Conservation (phyloP, 2,113 vertebrate species). For the Amphilophus citrinellus region DNA sequence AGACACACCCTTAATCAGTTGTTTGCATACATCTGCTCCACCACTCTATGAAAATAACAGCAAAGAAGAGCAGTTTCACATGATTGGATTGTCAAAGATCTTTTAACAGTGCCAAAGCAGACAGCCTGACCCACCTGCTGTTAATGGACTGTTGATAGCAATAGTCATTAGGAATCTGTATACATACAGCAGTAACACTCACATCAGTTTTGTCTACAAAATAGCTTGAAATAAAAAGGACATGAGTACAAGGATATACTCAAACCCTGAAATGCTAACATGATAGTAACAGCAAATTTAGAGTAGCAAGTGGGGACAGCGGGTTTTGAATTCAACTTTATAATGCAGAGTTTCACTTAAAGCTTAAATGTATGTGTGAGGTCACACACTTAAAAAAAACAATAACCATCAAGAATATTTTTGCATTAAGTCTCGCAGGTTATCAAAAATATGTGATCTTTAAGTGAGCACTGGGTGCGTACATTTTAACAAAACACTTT, state of each 20-base stretch:
- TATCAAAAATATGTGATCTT: too few relatives aligned
- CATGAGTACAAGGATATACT: background rate
- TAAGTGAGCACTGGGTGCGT: too few relatives aligned
- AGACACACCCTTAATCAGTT: conserved; percentile 45
- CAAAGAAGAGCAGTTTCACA: conserved; percentile 27
- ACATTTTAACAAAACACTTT: too few relatives aligned
- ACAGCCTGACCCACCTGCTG: background rate
- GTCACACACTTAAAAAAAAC: too few relatives aligned
- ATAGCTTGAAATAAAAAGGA: background rate
- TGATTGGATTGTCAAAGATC: background rate
- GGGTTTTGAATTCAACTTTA: background rate
- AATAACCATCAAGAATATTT: too few relatives aligned
- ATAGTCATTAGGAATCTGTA: background rate
- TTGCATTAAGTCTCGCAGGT: too few relatives aligned
- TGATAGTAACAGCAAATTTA: background rate
- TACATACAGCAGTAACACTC: background rate
- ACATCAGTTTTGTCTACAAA: background rate
- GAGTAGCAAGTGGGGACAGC: background rate
- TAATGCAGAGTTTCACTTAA: background rate
- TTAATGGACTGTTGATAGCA: background rate
- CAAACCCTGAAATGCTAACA: background rate
- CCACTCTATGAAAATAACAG: conserved; percentile 50
- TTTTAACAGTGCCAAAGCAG: background rate
- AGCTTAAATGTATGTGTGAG: too few relatives aligned
- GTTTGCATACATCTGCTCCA: conserved; percentile 59